These are phyloP conservation scores for Poecilobothrus nobilitatus DNA, from an alignment of 2,888 invertebrate genomes.

Conservation along the genomic window DNA sequence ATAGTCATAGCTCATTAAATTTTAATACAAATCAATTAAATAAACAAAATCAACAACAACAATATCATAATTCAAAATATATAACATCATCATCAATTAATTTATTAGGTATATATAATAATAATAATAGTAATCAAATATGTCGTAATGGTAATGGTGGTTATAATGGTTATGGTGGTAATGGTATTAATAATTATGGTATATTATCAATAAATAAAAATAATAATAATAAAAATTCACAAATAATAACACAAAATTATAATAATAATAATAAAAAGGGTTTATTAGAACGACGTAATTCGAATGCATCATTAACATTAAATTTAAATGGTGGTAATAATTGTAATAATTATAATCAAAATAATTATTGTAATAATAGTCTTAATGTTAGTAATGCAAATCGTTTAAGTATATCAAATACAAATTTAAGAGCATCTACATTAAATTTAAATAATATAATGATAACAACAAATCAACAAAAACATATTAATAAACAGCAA, in stretches of 20 bases:
- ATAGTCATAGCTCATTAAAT: constrained; percentile 51
- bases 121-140: constrained; percentile 13
- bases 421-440: too few relatives aligned
- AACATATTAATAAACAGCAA: constrained; percentile 35
- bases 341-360: too few relatives aligned
- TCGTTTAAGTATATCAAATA: too few relatives aligned
- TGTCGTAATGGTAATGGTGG: background rate
- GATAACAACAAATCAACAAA: too few relatives aligned
- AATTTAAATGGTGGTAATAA: too few relatives aligned
- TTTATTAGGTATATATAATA: background rate
- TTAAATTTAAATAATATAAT: too few relatives aligned
- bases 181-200: too few relatives aligned
- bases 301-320: too few relatives aligned
- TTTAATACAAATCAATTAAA: constrained; percentile 22
- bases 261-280: constrained; percentile 52
- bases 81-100: constrained; percentile 24
- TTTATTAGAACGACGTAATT: too few relatives aligned
- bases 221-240: background rate
- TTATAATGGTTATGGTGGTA: constrained; percentile 10
- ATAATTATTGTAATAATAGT: too few relatives aligned
- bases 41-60: constrained; percentile 8
- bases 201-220: constrained; percentile 9
- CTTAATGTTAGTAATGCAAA: too few relatives aligned
- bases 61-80: constrained; percentile 11
- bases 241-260: constrained; percentile 15